Conservation (phyloP, 2,888 invertebrate species). For the Torymus texanus region DNA sequence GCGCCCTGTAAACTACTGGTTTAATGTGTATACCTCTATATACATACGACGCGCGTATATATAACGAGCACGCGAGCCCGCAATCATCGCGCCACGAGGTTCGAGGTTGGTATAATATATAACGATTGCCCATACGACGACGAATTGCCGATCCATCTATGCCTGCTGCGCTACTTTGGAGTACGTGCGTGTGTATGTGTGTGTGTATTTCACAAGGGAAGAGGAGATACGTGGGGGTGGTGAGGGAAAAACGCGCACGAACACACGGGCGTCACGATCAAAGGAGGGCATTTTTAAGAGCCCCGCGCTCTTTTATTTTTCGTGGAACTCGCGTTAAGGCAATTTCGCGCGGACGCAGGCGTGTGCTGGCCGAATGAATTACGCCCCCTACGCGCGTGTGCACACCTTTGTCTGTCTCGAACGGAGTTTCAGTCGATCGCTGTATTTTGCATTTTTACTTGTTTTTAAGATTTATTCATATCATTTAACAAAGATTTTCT, state of each 20-base stretch:
- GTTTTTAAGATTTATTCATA: too few species aligned
- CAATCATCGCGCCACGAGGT: constrained; percentile 15
- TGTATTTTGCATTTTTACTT: too few species aligned
- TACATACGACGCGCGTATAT: not conserved
- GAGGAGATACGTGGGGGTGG: too few species aligned
- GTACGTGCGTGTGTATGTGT: too few species aligned
- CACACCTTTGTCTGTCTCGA: too few species aligned
- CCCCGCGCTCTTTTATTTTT: constrained; percentile 25
- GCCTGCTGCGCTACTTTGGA: constrained; percentile 1
- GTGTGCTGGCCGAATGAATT: constrained; percentile 2
- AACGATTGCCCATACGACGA: constrained; percentile 12
- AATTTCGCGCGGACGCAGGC: not conserved
- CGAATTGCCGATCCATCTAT: constrained; percentile 6
- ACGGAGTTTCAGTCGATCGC: too few species aligned
- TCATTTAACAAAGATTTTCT: too few species aligned
- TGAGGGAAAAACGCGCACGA: not conserved
- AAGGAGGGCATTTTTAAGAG: constrained; percentile 44
- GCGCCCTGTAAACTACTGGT: constrained; percentile 45
- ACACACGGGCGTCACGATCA: constrained; percentile 27
- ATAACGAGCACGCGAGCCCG: constrained; percentile 24
- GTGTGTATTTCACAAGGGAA: not conserved
- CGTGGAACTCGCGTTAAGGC: constrained; percentile 23
- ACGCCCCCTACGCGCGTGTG: too few species aligned
- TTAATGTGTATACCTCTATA: not conserved
- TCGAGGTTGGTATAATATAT: not conserved